Evolutionary conservation across 2,888 invertebrate species (phyloP).

Genomic region (Cistogaster globosa): DNA sequence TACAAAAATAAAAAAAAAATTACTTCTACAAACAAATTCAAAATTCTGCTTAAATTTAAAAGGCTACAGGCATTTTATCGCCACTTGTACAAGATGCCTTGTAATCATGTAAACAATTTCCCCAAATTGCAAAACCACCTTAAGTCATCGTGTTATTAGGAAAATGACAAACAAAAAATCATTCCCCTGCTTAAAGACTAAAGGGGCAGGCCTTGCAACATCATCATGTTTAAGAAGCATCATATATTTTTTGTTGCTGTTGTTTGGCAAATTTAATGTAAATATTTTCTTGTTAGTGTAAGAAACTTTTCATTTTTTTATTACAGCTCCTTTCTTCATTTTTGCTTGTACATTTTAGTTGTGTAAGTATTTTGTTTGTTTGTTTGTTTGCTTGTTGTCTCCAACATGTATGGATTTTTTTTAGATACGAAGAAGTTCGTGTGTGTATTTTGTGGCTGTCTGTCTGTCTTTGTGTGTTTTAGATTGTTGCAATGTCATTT

Average conservation of each 20-base stretch:
- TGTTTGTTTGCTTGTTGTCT: constrained; percentile 37
- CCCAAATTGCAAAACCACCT: constrained; percentile 21
- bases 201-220: constrained; percentile 40
- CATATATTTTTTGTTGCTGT: constrained; percentile 3
- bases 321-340: background rate
- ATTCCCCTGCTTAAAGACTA: constrained; percentile 14
- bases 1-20: constrained; percentile 1
- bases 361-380: constrained; percentile 44
- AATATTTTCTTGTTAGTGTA: constrained; percentile 62
- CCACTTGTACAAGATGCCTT: constrained; percentile 42
- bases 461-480: constrained; percentile 40
- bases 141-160: constrained; percentile 46
- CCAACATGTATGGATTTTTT: constrained; percentile 10
- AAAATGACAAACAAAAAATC: constrained; percentile 21
- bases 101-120: constrained; percentile 19
- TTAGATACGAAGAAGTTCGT: background rate
- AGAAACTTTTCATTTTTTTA: background rate
- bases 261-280: constrained; percentile 65
- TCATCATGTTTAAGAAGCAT: constrained; percentile 14
- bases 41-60: constrained; percentile 36
- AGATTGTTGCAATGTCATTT: constrained; percentile 62
- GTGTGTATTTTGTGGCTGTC: constrained; percentile 8
- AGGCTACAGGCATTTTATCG: constrained; percentile 55
- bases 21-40: background rate
- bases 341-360: constrained; percentile 4